Percentiles rank a stretch among this genome's conserved stretches.
Evolutionary conservation across 2,888 invertebrate genomes (phyloP).

Genomic region (Leptopilina drosophilae): DNA sequence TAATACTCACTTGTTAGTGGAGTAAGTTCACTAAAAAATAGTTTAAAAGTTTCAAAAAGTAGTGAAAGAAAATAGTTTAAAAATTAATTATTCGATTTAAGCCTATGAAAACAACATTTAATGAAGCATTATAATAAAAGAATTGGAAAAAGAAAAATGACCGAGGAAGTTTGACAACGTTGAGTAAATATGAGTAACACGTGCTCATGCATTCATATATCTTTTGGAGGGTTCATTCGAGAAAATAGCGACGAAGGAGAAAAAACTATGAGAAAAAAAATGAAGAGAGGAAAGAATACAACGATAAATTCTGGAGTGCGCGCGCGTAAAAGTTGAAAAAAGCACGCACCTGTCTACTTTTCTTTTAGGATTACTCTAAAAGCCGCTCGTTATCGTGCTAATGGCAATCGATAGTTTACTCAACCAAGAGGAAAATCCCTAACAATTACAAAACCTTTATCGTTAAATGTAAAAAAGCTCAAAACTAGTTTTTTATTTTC

Average conservation of each 20-base stretch:
- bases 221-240: not conserved
- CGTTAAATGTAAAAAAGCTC: not conserved
- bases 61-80: not conserved
- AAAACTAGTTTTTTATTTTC: not conserved
- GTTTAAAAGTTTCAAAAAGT: too few species aligned
- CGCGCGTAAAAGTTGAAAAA: constrained; percentile 16
- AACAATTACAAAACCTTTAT: not conserved
- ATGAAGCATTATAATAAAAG: too few species aligned
- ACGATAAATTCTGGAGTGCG: constrained; percentile 9
- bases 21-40: too few species aligned
- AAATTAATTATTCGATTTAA: not conserved
- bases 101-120: not conserved
- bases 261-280: constrained; percentile 23
- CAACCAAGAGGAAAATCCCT: not conserved
- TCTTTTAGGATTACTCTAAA: constrained; percentile 35
- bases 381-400: constrained; percentile 33
- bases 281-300: not conserved
- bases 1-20: too few species aligned
- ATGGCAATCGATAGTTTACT: constrained; percentile 19
- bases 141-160: not conserved
- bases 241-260: not conserved
- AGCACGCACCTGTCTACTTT: constrained; percentile 28
- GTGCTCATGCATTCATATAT: constrained; percentile 27
- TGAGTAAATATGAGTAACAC: constrained; percentile 5
- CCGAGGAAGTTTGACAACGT: not conserved